Evolutionary conservation across 2,113 vertebrate genomes (phyloP).

Genomic region (Donacobius atricapilla): DNA sequence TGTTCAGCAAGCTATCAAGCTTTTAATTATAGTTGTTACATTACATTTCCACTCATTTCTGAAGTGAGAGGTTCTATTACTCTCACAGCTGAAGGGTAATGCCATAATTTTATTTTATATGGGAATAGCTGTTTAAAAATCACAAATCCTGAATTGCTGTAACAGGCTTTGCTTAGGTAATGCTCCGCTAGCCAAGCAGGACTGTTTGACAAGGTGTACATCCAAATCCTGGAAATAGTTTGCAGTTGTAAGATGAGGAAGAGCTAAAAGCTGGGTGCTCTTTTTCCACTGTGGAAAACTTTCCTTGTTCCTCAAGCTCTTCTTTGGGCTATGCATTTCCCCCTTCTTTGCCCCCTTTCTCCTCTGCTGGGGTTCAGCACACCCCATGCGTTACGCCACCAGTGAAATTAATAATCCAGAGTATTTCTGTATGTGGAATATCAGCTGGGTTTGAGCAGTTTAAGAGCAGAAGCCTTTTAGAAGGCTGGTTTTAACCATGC

Average conservation of each 20-base stretch:
- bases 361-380: neutral
- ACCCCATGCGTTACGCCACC: too few species aligned
- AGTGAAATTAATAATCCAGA: neutral
- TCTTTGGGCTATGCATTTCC: neutral
- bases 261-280: neutral
- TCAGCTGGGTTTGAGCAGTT: neutral
- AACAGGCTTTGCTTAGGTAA: neutral
- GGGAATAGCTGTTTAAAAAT: neutral
- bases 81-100: neutral
- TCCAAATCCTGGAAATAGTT: neutral
- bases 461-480: neutral
- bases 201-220: neutral
- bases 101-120: neutral
- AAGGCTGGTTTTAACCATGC: neutral
- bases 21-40: conserved; percentile 14
- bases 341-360: neutral
- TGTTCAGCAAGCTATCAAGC: neutral
- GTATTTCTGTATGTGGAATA: neutral
- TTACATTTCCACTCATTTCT: neutral
- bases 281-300: neutral
- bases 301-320: neutral
- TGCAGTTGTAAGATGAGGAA: neutral
- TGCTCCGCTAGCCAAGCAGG: neutral
- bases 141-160: neutral
- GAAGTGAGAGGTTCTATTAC: neutral